A percentile compares a stretch with the other conserved stretches of the same genome.
phyloP scores from a whole-genome alignment of 2,888 invertebrate genomes.

The Phyto melanocephala region DNA sequence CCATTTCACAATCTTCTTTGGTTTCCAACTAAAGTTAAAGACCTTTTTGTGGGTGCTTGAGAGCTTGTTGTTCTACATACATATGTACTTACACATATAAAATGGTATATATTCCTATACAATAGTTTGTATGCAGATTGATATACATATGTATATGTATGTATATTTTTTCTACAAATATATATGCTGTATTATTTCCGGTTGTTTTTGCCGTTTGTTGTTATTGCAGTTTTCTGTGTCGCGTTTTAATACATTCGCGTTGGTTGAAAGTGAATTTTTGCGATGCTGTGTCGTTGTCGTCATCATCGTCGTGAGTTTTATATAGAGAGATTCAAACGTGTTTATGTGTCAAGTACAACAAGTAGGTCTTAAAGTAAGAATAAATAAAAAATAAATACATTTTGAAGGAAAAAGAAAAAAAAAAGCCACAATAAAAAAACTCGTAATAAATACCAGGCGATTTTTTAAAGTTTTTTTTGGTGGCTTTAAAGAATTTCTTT shows the following conservation, averaged over 20 bases:
- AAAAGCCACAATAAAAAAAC: background rate
- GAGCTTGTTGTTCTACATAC: conserved; percentile 35
- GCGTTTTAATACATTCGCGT: conserved; percentile 62
- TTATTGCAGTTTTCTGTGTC: conserved; percentile 65
- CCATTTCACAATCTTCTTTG: conserved; percentile 62
- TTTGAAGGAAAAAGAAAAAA: background rate
- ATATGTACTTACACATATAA: background rate
- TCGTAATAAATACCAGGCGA: background rate
- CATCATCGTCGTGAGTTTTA: conserved; percentile 53
- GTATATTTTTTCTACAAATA: background rate
- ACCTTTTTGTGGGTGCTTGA: conserved; percentile 64
- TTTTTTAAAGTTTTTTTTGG: background rate
- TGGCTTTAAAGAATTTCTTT: too few species aligned
- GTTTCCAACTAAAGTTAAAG: conserved; percentile 61
- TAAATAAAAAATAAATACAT: conserved; percentile 2
- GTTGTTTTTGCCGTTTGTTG: conserved; percentile 43
- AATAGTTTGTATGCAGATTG: background rate
- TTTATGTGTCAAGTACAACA: conserved; percentile 65
- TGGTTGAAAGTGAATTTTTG: conserved; percentile 64
- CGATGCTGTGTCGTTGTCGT: conserved; percentile 54
- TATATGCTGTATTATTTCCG: conserved; percentile 35
- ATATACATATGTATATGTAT: background rate
- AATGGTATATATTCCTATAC: background rate
- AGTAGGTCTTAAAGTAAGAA: conserved; percentile 65
- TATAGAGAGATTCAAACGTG: conserved; percentile 54